phyloP scores from a whole-genome alignment of 2,113 vertebrate genomes.

The Sterrhoptilus dennistouni region DNA sequence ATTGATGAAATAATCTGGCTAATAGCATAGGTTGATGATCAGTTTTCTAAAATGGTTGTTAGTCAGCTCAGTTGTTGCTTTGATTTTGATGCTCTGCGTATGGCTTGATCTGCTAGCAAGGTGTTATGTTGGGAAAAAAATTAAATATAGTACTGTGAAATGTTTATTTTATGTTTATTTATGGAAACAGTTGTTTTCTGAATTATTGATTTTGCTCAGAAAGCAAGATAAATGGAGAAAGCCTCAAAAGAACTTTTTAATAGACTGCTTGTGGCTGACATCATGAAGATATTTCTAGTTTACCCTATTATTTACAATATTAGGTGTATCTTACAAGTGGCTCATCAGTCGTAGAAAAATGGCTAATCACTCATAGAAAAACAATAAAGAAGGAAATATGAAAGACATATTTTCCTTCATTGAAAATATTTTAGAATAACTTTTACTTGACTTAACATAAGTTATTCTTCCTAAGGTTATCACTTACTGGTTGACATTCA shows the following conservation, averaged over 20 bases:
- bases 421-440: neutral
- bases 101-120: neutral
- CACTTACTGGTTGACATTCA: neutral
- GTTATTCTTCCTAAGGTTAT: neutral
- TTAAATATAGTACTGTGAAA: neutral
- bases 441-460: neutral
- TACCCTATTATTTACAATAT: neutral
- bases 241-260: neutral
- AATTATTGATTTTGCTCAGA: neutral
- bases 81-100: neutral
- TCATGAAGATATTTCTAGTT: neutral
- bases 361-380: neutral
- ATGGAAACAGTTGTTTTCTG: neutral
- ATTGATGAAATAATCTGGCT: neutral
- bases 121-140: neutral
- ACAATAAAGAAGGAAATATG: neutral
- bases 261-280: accelerated
- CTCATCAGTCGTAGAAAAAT: neutral
- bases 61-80: neutral
- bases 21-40: neutral
- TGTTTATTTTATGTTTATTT: neutral
- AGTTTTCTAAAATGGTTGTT: neutral
- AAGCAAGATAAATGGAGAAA: neutral
- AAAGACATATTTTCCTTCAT: neutral
- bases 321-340: neutral